These are phyloP conservation scores for Phania funesta DNA, from an alignment of 2,888 invertebrate species.

Conservation along the genomic window DNA sequence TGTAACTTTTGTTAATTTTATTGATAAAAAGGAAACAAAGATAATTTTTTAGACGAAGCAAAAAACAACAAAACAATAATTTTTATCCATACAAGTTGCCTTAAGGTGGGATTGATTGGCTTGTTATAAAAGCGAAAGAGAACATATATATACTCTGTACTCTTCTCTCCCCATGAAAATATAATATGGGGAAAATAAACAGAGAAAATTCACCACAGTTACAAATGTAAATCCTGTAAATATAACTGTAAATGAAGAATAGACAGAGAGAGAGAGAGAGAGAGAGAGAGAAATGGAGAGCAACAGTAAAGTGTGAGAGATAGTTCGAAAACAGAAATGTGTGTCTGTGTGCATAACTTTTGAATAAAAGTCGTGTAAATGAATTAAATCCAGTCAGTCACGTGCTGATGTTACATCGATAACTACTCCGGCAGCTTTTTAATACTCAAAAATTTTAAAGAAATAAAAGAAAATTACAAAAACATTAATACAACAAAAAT, in stretches of 20 bases:
- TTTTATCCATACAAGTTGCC: constrained; percentile 64
- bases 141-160: neutral
- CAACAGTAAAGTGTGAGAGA: neutral
- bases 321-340: neutral
- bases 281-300: neutral
- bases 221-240: constrained; percentile 13
- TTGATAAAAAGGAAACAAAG: neutral
- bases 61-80: constrained; percentile 30
- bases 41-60: neutral
- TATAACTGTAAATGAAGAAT: constrained; percentile 15
- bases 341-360: neutral
- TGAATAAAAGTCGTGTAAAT: constrained; percentile 50
- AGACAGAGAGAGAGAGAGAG: neutral
- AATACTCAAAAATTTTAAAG: constrained; percentile 7
- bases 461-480: too few species aligned
- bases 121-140: constrained; percentile 11
- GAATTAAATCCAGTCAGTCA: constrained; percentile 60
- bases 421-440: constrained; percentile 28
- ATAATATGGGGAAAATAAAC: neutral
- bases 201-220: constrained; percentile 15
- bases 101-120: constrained; percentile 51
- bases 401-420: constrained; percentile 59
- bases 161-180: neutral
- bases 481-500: too few species aligned
- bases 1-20: neutral